These are phyloP conservation scores for Pelosia muscerda DNA, from an alignment of 2,888 invertebrate species.

Conservation along the genomic window DNA sequence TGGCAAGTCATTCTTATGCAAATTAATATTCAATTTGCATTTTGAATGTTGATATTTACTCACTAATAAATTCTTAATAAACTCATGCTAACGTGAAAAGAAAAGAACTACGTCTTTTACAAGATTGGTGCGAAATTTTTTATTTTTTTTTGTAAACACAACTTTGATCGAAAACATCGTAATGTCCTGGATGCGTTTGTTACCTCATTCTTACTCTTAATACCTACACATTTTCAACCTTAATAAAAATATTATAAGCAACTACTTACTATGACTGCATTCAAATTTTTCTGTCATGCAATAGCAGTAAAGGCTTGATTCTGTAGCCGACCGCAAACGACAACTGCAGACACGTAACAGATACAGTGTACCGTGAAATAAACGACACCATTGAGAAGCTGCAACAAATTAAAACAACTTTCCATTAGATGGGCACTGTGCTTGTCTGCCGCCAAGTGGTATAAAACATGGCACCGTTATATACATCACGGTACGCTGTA, in stretches of 20 bases:
- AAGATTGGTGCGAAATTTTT: not conserved
- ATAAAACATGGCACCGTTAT: too few species aligned
- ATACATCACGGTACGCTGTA: too few species aligned
- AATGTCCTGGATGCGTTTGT: not conserved
- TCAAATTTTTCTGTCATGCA: too few species aligned
- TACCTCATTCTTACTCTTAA: not conserved
- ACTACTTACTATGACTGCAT: too few species aligned
- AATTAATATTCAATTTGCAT: conserved; percentile 1
- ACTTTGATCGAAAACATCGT: not conserved
- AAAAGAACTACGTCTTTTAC: not conserved
- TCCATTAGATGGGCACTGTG: too few species aligned
- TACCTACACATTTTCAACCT: not conserved
- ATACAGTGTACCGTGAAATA: too few species aligned
- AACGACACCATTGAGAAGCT: too few species aligned
- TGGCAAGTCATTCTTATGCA: conserved; percentile 2
- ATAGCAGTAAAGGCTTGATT: too few species aligned
- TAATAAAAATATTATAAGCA: not conserved
- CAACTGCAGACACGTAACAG: too few species aligned
- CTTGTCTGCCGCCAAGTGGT: too few species aligned
- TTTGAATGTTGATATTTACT: not conserved
- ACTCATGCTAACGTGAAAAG: not conserved
- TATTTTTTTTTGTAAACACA: not conserved
- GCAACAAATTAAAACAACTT: too few species aligned
- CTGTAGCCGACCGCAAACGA: too few species aligned
- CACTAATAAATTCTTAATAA: not conserved